Evolutionary conservation across 2,888 invertebrate species (phyloP).

Genomic region (Mylabris sibirica): DNA sequence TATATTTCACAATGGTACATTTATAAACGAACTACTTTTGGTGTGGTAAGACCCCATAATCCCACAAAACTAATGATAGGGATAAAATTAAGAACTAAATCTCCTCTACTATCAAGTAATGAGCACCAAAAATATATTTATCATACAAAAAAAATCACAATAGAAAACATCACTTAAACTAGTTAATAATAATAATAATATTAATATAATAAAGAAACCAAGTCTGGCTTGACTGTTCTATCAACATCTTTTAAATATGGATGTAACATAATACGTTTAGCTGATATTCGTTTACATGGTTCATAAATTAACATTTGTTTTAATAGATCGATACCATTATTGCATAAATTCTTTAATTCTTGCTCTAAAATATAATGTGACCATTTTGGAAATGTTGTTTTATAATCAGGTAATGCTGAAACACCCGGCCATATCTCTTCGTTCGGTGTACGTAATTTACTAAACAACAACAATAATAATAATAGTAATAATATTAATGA

Average conservation of each 20-base stretch:
- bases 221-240: conserved; percentile 62
- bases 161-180: too few species aligned
- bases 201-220: too few species aligned
- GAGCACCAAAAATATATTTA: too few species aligned
- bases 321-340: conserved; percentile 80
- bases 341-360: conserved; percentile 75
- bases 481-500: neutral
- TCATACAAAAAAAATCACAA: too few species aligned
- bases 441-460: conserved; percentile 92
- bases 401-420: conserved; percentile 89
- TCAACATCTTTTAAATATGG: conserved; percentile 87
- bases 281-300: conserved; percentile 86
- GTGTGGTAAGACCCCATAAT: too few species aligned
- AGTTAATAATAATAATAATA: too few species aligned
- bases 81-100: too few species aligned
- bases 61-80: too few species aligned
- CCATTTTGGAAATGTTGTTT: conserved; percentile 95
- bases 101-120: too few species aligned
- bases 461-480: conserved; percentile 54
- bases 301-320: conserved; percentile 91
- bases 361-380: conserved; percentile 80
- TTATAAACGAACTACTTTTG: too few species aligned
- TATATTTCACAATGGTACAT: too few species aligned
- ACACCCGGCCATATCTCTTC: conserved; percentile 97
- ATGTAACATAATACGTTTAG: conserved; percentile 82